Percentiles rank a stretch among this genome's conserved stretches.
These are phyloP conservation scores for Thecophora atra DNA, from an alignment of 2,888 invertebrate genomes.

Conservation along the genomic window DNA sequence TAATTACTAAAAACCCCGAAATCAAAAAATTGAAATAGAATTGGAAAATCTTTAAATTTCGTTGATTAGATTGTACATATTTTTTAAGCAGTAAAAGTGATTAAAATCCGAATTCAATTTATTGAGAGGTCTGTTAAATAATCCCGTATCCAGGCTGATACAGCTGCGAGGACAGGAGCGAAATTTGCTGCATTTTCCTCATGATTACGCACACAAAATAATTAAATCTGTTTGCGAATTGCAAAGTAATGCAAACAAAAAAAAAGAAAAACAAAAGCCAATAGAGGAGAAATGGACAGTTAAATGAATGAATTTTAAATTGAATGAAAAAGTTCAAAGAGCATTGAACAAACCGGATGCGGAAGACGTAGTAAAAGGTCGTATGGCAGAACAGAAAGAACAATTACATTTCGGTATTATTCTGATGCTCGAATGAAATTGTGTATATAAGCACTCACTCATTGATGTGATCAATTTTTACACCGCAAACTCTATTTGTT, in stretches of 20 bases:
- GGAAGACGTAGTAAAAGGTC: slow-evolving; percentile 14
- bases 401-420: too few species aligned
- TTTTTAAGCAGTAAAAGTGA: background rate
- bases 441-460: too few species aligned
- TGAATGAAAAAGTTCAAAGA: slow-evolving; percentile 21
- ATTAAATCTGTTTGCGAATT: slow-evolving; percentile 23
- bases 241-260: background rate
- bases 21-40: background rate
- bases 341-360: slow-evolving; percentile 9
- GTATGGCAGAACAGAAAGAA: background rate
- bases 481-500: too few species aligned
- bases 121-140: background rate
- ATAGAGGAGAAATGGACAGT: background rate
- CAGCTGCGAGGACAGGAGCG: background rate
- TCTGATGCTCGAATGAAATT: too few species aligned
- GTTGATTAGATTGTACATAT: too few species aligned
- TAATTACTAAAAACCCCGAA: too few species aligned
- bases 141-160: background rate
- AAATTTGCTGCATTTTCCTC: slow-evolving; percentile 26
- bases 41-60: background rate
- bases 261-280: background rate
- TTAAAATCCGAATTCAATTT: background rate
- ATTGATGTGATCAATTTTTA: too few species aligned
- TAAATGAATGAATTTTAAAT: slow-evolving; percentile 26
- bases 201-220: slow-evolving; percentile 17